A percentile compares a stretch with the other conserved stretches of the same genome.
Evolutionary conservation across 2,888 invertebrate genomes (phyloP).

Genomic region (Myopa tessellatipennis): DNA sequence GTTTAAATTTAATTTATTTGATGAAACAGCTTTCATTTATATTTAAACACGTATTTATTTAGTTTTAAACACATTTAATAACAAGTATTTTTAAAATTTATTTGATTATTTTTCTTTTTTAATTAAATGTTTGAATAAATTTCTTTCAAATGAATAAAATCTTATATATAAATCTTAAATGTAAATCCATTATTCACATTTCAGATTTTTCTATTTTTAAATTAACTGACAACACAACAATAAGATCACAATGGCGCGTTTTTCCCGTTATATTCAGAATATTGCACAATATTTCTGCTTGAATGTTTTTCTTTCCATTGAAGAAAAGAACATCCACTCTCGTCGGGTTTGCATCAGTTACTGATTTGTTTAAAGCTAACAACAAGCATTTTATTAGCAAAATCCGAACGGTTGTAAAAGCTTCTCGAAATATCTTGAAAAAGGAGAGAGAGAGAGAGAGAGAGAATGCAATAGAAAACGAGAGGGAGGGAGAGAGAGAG

Average conservation of each 20-base stretch:
- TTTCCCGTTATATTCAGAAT: background rate
- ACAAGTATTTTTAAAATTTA: too few relatives aligned
- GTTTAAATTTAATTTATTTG: too few relatives aligned
- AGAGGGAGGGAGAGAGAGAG: background rate
- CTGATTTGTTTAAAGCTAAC: background rate
- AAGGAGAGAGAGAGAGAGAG: background rate
- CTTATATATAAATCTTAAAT: too few relatives aligned
- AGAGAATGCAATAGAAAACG: background rate
- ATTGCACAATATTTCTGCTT: background rate
- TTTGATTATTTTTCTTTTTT: too few relatives aligned
- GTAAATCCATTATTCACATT: background rate
- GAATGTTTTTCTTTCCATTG: background rate
- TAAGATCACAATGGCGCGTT: background rate
- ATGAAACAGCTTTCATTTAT: too few relatives aligned
- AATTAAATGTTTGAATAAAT: too few relatives aligned
- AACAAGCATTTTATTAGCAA: slow-evolving; percentile 18
- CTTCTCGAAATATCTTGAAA: background rate
- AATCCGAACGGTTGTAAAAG: background rate
- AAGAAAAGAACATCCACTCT: background rate
- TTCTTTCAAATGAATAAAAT: too few relatives aligned
- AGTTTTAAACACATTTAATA: background rate
- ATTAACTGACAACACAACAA: background rate
- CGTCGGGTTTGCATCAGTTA: background rate
- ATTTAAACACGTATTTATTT: too few relatives aligned
- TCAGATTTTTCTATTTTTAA: background rate